Evolutionary conservation across 2,113 vertebrate genomes (phyloP), one percentile per base, ranked within the genome.

Genomic region (Silurus meridionalis): DNA sequence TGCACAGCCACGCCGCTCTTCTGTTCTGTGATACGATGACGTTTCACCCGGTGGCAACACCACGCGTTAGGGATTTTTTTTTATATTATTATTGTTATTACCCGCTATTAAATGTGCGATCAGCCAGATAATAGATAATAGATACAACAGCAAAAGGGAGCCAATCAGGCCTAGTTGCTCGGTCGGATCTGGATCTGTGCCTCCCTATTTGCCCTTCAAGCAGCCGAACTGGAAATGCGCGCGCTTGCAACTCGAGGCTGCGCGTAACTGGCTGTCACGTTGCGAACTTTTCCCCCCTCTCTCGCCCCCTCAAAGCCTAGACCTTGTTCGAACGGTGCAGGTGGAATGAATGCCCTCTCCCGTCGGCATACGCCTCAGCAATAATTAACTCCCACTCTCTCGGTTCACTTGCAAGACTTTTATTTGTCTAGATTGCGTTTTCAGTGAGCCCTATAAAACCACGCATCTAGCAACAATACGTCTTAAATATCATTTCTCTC

Each of bases 181-280:
- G 67, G 58, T 57, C 4, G 37, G 60, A 14, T 13, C 79, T 90
- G 82, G 88, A 89, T 89, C 86, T 69, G 91, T 91, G 90, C 89
- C 92, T 93, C 91, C 37, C 90, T 88, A 63, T 93, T 93, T 94
- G 94, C 93, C 94, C 94, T 95, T 95, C 88, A 89, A 37, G 86
- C 79, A 83, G 82, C 86, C 46, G 67, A 83, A 88, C 63, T 82
- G 58, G 93, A 93, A 86, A 87, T 90, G 91, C 92, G 89, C 91
- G 89, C 89, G 80, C 83, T 37, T 83, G 88, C 87, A 89, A 89
- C 87, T 90, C 89, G 84, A 79, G 4, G 74, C 86, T 74, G 91
- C 88, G 89, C 92, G 93, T n/a, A 77, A 77, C 74, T 77, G 74
- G 14, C 23, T 91, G 91, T 92, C 91, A 91, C 93, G 90, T 90